phyloP scores from a whole-genome alignment of 30 jellyfish, hydroid and myxozoan genomes.

The Hydractinia echinata region DNA sequence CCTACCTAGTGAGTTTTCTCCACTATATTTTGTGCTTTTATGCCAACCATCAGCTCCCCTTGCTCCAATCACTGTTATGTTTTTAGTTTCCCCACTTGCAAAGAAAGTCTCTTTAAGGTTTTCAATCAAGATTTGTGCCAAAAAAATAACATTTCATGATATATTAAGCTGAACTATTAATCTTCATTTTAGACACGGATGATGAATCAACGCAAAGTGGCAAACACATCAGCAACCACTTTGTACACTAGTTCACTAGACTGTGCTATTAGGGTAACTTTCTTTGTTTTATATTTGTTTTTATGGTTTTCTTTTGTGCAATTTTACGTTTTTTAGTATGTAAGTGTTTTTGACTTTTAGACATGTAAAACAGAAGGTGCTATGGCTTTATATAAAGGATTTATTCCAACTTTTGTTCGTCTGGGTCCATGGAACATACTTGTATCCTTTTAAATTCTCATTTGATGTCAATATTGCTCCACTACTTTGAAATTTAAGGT shows the following conservation, averaged over 20 bases:
- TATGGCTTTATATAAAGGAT: constrained; percentile 93
- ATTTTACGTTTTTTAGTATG: not conserved
- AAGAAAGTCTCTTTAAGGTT: no score
- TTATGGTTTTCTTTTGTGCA: not conserved
- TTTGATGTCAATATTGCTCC: no score
- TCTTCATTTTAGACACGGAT: constrained; percentile 68
- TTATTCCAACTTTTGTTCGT: constrained; percentile 88
- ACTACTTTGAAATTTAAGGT: no score
- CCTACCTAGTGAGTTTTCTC: no score
- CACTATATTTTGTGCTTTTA: no score
- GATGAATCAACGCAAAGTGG: constrained; percentile 88
- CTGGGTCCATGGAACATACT: constrained; percentile 93
- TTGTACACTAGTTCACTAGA: constrained; percentile 62
- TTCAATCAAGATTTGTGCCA: no score
- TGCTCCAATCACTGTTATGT: no score
- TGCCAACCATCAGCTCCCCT: no score
- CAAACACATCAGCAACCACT: constrained; percentile 7
- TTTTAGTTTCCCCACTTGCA: no score
- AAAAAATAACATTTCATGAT: no score
- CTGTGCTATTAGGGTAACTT: constrained; percentile 63
- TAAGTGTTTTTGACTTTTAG: constrained; percentile 35
- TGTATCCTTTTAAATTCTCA: constrained; percentile 57
- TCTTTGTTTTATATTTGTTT: not conserved
- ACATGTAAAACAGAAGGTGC: constrained; percentile 77
- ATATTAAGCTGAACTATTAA: no score